Evolutionary conservation across 2,888 invertebrate genomes (phyloP), one percentile per base, ranked within the genome.

Genomic region (Timandra comae): DNA sequence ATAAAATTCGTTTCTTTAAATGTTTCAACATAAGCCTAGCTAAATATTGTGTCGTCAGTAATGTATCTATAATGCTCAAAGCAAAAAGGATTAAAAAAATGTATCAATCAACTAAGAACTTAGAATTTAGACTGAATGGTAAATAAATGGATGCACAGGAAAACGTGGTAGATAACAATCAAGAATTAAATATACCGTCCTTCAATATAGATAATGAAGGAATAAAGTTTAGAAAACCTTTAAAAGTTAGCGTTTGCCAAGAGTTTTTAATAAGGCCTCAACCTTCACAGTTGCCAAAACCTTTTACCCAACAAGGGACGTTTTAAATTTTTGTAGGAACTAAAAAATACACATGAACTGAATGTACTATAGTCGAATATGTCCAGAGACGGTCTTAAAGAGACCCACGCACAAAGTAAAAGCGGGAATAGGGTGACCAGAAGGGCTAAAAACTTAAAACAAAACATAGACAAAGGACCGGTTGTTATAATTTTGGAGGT

Each of bases 111-210:
- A 33, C 30, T 48, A 51, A 48, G 40, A 54, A 52, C 50, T 52
- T 53, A 52, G 46, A 45, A 37, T 55, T 49, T 66, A 60, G 64
- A 68, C 70, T 73, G 66, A 70, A 46, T 35, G 49, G 49, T 40
- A 46, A 43, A 43, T n/a, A 49, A 49, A 43, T 44, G 49, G 48
- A 52, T 49, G 49, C 46, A 44, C 38, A 45, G 40, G 36, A 46
- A 39, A 33, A 40, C 52, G 49, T 46, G 38, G 52, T 49, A 51
- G 41, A 52, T 49, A 52, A 69, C 66, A 66, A 73, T 58, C 60
- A 63, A 55, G 53, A 53, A 51, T 62, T 67, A 34, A 63, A 53
- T 56, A 52, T 65, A 72, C 79, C 80, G 79, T 79, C 79, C 80
- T 77, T 74, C 67, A 58, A 41, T 53, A 43, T 58, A 60, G 60